Base-by-base conservation (phyloP, 2,888 invertebrate species). In the Bugulina stolonifera region DNA sequence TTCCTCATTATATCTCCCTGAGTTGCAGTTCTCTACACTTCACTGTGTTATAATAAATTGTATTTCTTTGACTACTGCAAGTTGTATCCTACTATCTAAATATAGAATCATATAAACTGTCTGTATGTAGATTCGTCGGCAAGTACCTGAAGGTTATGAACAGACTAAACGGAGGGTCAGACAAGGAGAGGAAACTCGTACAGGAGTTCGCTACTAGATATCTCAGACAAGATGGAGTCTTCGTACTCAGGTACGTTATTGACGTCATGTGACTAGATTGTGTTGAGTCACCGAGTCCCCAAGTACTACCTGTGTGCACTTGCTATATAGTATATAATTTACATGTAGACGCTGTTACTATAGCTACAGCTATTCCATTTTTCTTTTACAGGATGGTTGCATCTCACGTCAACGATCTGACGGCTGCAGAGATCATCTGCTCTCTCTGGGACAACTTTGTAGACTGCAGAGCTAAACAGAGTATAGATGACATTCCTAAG, bases 121-220 rank as follows among this genome's bases (percentile, higher is more conserved):
- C n/a, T n/a, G n/a, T n/a, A n/a, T n/a, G n/a, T n/a, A 70, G 85
- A 70, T 84, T 86, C 75, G 82, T 86, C 76, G 77, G 85, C 69
- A 86, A 85, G 75, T 83, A 85, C 74, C 80, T 86, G 32, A 83
- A 85, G 76, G 81, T 84, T 72, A 84, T 86, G 82, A 84, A 83
- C 76, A 80, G 84, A 25, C 78, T 85, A 32, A 79, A 79, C 69
- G 70, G 70, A 23, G 77, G 77, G 3, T 75, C 80, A 0, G 81
- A 81, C 23, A 80, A 81, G 35, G 82, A 82, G 70, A 79, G 79
- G 74, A 80, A 80, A 72, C 75, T 81, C n/a, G 84, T 83, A 71
- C 81, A 82, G 43, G 77, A 81, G 25, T 83, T 83, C 73, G 80
- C 81, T 0, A 77, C 81, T 75, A 79, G 81, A 71, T 83, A 83